These are phyloP conservation scores for Pegea sp. DNA, from an alignment of 23 tunicate species.

Conservation along the genomic window DNA sequence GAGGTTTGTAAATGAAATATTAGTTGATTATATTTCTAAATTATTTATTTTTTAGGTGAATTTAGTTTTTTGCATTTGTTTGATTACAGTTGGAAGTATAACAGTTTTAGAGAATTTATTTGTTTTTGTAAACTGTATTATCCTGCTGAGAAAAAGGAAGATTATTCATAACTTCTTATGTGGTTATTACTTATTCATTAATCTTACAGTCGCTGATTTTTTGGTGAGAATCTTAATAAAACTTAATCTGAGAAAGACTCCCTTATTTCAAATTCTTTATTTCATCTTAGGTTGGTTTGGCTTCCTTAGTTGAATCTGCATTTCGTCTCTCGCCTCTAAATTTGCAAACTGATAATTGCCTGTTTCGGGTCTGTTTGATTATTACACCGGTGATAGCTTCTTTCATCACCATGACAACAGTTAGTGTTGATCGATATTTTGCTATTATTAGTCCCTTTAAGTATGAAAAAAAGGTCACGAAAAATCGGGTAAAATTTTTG, in stretches of 20 bases:
- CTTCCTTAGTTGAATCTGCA: neutral
- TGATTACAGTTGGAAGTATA: no score
- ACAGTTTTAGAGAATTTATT: no score
- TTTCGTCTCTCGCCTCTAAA: neutral
- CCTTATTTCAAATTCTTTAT: no score
- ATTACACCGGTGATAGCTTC: constrained; percentile 28
- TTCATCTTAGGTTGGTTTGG: no score
- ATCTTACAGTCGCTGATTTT: constrained; percentile 56
- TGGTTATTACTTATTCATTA: constrained; percentile 5
- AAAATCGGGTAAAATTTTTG: constrained; percentile 3
- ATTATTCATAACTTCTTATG: no score
- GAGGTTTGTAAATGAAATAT: no score
- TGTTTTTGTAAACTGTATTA: no score
- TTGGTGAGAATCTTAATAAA: constrained; percentile 16
- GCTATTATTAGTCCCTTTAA: constrained; percentile 29
- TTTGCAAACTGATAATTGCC: constrained; percentile 3
- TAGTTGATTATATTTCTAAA: no score
- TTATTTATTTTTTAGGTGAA: no score
- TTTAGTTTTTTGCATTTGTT: no score
- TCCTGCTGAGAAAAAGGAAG: no score
- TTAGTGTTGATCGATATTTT: constrained; percentile 44
- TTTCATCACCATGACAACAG: constrained; percentile 32
- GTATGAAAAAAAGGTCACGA: constrained; percentile 5
- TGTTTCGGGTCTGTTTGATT: constrained; percentile 9
- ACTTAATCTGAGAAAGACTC: neutral